Base-by-base conservation (phyloP, 2,113 vertebrate genomes). In the Phrynocephalus versicolor region DNA sequence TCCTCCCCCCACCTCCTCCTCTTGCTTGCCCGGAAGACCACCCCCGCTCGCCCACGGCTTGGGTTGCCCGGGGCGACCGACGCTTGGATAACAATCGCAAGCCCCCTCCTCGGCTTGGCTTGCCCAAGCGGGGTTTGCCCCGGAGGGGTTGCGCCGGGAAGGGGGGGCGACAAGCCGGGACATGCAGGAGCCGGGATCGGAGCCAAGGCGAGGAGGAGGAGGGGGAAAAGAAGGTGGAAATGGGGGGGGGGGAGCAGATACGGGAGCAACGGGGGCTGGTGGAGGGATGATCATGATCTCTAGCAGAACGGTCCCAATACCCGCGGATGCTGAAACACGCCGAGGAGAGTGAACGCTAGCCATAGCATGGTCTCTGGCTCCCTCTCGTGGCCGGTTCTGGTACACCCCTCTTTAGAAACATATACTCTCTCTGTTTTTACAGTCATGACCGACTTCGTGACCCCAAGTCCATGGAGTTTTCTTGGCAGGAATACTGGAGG, bases 91-190 rank as follows among this genome's bases (percentile, higher is more conserved):
- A 81, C 85, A 51, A 82, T 87, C 62, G 80, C 60, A 51, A 51
- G 45, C 45, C 5, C 39, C 1, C 1, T 41, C 12, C 75, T 39
- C 3, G 72, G 19, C 2, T 1, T 9, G 13, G 62, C 25, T 23
- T 23, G 83, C 37, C n/a, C 27, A 51, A 37, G 57, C 1, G 0
- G 3, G 0, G 0, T 18, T n/a, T 73, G 79, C 67, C 45, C 45
- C 65, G 81, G 74, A 60, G 1, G 4, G 0, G 0, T 0, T 62
- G n/a, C n/a, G n/a, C n/a, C n/a, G n/a, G n/a, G n/a, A n/a, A n/a
- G n/a, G n/a, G 21, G 19, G 55, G 8, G 74, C 45, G 15, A 10
- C 6, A 19, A 15, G 30, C 45, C 60, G 16, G 60, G 70, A 35
- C 71, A 76, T 77, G 76, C 71, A 2, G 62, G 55, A 60, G 65